Conservation (phyloP, 2,888 invertebrate genomes). For the Polylopha cassiicola region DNA sequence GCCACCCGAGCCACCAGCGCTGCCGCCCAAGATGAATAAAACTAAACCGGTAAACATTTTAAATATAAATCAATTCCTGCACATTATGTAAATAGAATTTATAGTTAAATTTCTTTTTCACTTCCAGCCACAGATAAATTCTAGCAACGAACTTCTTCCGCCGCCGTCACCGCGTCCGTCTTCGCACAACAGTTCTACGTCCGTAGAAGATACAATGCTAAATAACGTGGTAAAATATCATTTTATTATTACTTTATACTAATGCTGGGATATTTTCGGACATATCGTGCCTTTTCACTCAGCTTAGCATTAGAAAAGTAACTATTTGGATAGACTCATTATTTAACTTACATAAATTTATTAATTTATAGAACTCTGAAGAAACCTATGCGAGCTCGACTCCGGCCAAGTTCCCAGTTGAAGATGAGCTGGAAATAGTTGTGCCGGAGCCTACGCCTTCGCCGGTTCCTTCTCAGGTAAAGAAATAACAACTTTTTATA, state of each 20-base stretch:
- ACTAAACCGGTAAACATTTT: constrained; percentile 57
- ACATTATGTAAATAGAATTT: background rate
- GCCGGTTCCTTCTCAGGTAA: constrained; percentile 69
- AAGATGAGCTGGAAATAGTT: constrained; percentile 62
- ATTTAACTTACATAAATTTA: constrained; percentile 1
- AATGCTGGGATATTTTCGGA: background rate
- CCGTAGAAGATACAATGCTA: constrained; percentile 49
- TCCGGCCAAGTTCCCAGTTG: constrained; percentile 69
- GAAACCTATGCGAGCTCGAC: constrained; percentile 69
- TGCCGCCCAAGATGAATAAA: constrained; percentile 76
- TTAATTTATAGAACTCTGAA: constrained; percentile 54
- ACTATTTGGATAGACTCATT: background rate
- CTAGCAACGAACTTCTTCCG: constrained; percentile 64
- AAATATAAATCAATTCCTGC: background rate
- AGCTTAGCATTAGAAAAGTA: no score
- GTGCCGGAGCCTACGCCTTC: constrained; percentile 56
- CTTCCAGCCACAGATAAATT: constrained; percentile 53
- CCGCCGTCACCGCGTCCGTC: constrained; percentile 68
- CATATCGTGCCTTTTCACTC: no score
- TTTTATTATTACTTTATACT: background rate
- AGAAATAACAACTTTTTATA: no score
- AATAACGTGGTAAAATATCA: constrained; percentile 51
- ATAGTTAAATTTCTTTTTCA: constrained; percentile 10
- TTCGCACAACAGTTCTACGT: constrained; percentile 58
- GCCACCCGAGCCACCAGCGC: constrained; percentile 71